These are phyloP conservation scores for Macrotus californicus DNA, from an alignment of 2,113 vertebrate species.

Conservation along the genomic window DNA sequence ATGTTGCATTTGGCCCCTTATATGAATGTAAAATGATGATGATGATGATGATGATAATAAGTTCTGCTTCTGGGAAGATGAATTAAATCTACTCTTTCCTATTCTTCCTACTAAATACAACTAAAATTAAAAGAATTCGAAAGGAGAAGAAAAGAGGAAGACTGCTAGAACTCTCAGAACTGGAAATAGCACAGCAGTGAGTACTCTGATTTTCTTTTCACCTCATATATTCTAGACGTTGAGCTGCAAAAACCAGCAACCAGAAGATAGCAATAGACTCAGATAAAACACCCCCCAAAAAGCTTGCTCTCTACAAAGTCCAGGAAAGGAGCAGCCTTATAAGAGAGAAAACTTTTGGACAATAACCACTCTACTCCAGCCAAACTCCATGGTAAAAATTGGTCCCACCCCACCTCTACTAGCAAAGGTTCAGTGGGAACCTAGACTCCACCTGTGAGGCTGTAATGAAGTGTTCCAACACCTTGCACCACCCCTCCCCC, in stretches of 20 bases:
- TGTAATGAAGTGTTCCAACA: neutral
- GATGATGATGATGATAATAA: neutral
- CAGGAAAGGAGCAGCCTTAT: neutral
- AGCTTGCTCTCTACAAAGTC: neutral
- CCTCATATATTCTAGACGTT: neutral
- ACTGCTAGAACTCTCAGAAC: neutral
- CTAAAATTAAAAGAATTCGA: neutral
- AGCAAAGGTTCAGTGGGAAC: neutral
- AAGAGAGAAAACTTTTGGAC: neutral
- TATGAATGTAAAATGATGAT: neutral
- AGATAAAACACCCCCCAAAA: neutral
- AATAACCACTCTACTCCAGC: neutral
- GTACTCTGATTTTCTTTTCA: neutral
- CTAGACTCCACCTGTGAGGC: neutral
- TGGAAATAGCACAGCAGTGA: neutral
- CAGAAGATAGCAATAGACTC: neutral
- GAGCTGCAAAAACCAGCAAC: neutral
- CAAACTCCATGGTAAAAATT: neutral
- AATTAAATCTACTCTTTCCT: neutral
- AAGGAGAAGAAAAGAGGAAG: neutral
- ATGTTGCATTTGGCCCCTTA: neutral
- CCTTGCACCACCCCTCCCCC: rapidly evolving
- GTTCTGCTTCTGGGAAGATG: neutral
- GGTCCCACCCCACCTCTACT: too few relatives aligned
- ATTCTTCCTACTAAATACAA: neutral